Conservation (phyloP, 2,113 vertebrate species). For the Charina bottae region DNA sequence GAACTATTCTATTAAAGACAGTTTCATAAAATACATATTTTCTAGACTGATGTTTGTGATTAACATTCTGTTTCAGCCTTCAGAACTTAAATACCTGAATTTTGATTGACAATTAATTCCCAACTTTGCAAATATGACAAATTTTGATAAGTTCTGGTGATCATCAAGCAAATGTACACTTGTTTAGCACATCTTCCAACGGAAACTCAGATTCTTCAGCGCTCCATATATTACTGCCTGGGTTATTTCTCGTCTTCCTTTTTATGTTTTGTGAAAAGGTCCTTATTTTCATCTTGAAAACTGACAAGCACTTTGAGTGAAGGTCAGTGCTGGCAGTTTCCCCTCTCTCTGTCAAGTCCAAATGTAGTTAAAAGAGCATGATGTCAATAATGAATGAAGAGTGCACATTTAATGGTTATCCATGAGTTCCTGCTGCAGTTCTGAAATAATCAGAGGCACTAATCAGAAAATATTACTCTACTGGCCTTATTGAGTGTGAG, state of each 20-base stretch:
- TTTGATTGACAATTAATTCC: constrained; percentile 13
- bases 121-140: constrained; percentile 14
- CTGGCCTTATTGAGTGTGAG: not conserved
- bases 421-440: constrained; percentile 1
- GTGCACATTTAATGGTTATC: constrained; percentile 27
- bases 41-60: not conserved
- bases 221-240: not conserved
- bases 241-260: constrained; percentile 27
- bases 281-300: not conserved
- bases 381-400: constrained; percentile 9
- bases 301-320: constrained; percentile 17
- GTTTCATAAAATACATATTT: not conserved
- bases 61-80: not conserved
- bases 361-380: constrained; percentile 25
- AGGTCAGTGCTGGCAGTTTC: not conserved
- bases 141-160: constrained; percentile 6
- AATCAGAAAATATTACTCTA: constrained; percentile 16
- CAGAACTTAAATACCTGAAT: not conserved
- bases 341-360: not conserved
- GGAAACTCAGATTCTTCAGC: not conserved
- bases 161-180: not conserved
- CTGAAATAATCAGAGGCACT: constrained; percentile 4
- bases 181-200: not conserved
- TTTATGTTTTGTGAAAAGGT: not conserved
- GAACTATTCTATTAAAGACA: not conserved